These are phyloP conservation scores for Drosophila kikkawai DNA, from an alignment of 1,140 invertebrate species.

Conservation along the genomic window DNA sequence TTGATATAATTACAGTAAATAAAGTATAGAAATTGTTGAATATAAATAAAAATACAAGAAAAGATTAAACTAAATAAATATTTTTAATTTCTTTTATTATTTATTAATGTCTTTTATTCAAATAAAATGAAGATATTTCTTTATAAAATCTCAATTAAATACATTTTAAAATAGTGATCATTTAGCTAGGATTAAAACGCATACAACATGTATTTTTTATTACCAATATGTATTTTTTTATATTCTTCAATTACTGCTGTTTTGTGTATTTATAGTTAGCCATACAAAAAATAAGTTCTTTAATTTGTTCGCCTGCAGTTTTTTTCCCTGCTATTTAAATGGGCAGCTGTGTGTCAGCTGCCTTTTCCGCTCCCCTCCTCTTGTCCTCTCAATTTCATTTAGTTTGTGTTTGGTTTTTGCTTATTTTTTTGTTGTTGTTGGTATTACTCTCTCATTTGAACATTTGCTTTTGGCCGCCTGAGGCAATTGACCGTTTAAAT, in stretches of 20 bases:
- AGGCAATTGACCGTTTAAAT: constrained; percentile 83
- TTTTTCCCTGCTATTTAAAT: constrained; percentile 36
- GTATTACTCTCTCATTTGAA: constrained; percentile 44
- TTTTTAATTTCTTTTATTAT: too few relatives aligned
- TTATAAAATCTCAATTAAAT: neutral
- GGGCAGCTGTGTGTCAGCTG: constrained; percentile 50
- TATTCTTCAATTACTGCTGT: neutral
- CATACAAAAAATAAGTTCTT: constrained; percentile 11
- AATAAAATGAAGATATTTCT: neutral
- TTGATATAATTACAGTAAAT: neutral
- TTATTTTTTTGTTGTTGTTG: constrained; percentile 10
- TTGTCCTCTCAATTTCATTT: constrained; percentile 32
- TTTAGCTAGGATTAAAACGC: neutral
- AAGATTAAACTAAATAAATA: too few relatives aligned
- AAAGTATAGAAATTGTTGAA: neutral
- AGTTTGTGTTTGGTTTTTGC: constrained; percentile 37
- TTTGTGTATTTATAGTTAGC: constrained; percentile 4
- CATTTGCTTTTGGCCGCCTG: constrained; percentile 54
- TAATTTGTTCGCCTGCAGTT: constrained; percentile 34
- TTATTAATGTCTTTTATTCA: neutral
- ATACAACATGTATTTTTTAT: neutral
- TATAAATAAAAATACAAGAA: neutral
- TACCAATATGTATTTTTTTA: neutral
- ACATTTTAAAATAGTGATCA: neutral
- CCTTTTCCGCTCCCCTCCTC: neutral